Evolutionary conservation across 1,140 invertebrate genomes (phyloP).

Genomic region (Panulirus ornatus): DNA sequence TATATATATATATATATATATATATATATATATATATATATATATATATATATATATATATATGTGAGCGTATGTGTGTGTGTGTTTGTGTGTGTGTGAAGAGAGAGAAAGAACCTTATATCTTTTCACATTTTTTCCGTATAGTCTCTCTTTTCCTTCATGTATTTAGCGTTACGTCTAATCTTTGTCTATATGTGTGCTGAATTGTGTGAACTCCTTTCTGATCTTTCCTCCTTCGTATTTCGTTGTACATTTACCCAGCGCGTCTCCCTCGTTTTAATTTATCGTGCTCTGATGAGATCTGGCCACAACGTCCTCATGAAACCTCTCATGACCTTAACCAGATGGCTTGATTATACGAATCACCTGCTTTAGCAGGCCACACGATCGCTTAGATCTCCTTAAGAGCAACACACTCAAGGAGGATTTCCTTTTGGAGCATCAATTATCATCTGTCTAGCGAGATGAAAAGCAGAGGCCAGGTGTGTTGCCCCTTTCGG

Average conservation of each 20-base stretch:
- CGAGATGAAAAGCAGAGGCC: background rate
- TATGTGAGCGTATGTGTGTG: background rate
- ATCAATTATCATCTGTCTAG: background rate
- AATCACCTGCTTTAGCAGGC: too few relatives aligned
- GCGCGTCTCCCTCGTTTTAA: background rate
- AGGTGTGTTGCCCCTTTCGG: too few relatives aligned
- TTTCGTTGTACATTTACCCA: too few relatives aligned
- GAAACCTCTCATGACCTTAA: background rate
- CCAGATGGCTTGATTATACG: constrained; percentile 6
- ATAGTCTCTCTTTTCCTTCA: too few relatives aligned
- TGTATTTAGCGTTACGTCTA: too few relatives aligned
- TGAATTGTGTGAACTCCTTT: too few relatives aligned
- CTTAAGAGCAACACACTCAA: background rate
- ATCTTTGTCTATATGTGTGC: too few relatives aligned
- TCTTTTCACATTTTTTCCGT: too few relatives aligned
- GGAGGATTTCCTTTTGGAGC: background rate
- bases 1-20: constrained; percentile 46
- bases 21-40: constrained; percentile 46
- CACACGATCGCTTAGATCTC: background rate
- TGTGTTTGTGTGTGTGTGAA: too few relatives aligned
- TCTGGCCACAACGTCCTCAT: background rate
- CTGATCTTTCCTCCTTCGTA: too few relatives aligned
- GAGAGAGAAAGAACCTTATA: too few relatives aligned
- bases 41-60: constrained; percentile 44
- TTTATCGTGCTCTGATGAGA: background rate